These are phyloP conservation scores for Mylabris sibirica DNA, from an alignment of 2,888 invertebrate genomes.

Conservation along the genomic window DNA sequence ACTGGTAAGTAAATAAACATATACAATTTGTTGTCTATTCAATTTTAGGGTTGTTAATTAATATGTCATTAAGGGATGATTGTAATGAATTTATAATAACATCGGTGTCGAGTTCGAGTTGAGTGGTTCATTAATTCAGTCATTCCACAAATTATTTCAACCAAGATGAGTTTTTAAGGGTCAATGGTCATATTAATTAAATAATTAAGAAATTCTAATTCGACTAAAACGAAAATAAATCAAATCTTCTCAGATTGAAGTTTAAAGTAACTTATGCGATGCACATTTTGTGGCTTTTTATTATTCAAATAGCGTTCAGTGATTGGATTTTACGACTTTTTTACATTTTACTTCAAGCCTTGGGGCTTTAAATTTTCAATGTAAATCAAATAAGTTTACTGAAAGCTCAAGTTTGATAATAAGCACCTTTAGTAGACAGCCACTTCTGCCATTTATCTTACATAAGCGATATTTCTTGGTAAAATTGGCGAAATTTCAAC, in stretches of 20 bases:
- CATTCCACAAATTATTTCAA: not conserved
- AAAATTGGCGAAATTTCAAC: too few relatives aligned
- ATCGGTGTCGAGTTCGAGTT: not conserved
- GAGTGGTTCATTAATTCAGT: not conserved
- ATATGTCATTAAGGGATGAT: not conserved
- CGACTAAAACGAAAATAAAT: too few relatives aligned
- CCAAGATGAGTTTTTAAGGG: not conserved
- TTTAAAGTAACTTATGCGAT: not conserved
- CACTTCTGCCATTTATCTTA: too few relatives aligned
- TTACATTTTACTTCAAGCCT: too few relatives aligned
- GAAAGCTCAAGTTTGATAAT: not conserved
- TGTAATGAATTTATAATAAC: conserved; percentile 1
- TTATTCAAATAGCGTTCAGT: too few relatives aligned
- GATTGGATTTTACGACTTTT: too few relatives aligned
- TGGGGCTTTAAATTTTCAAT: too few relatives aligned
- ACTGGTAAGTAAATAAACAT: conserved; percentile 65
- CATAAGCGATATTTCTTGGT: too few relatives aligned
- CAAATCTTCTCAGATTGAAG: not conserved
- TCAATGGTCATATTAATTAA: too few relatives aligned
- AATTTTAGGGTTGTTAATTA: not conserved
- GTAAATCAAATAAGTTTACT: not conserved
- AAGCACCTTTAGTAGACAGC: too few relatives aligned
- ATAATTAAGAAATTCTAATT: too few relatives aligned
- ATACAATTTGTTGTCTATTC: not conserved
- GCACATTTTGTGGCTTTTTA: too few relatives aligned